phyloP scores from a whole-genome alignment of 2,113 vertebrate genomes.

The human (Homo sapiens) region DNA sequence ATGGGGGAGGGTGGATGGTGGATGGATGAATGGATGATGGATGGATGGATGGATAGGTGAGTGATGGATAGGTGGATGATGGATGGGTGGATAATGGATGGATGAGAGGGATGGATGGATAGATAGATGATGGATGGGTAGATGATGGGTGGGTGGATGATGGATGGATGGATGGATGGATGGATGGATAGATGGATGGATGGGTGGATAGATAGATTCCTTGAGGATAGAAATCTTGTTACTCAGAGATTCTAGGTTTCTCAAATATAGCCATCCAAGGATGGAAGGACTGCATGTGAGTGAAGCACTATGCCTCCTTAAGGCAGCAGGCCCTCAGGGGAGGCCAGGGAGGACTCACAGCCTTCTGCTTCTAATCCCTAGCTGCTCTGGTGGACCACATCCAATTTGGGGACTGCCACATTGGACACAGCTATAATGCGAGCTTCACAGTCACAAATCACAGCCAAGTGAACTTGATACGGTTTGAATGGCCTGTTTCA shows the following conservation, averaged over 20 bases:
- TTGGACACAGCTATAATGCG: constrained; percentile 80
- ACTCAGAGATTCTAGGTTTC: neutral
- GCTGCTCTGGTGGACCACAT: constrained; percentile 84
- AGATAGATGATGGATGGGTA: rapidly evolving
- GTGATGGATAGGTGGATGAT: too few relatives aligned
- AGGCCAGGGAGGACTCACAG: rapidly evolving
- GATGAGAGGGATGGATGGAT: too few relatives aligned
- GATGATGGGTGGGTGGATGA: too few relatives aligned
- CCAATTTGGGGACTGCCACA: constrained; percentile 90
- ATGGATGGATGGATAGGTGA: too few relatives aligned
- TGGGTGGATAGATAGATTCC: neutral
- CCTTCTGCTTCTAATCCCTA: constrained; percentile 55
- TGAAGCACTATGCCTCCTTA: rapidly evolving
- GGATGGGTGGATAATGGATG: too few relatives aligned
- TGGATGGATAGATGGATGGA: neutral
- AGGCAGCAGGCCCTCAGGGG: neutral
- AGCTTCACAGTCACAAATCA: constrained; percentile 91
- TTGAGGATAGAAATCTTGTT: neutral
- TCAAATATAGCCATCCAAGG: neutral
- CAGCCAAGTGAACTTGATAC: constrained; percentile 82
- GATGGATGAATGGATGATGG: too few relatives aligned
- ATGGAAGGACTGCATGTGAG: rapidly evolving
- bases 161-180: too few relatives aligned
- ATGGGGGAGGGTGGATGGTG: too few relatives aligned
- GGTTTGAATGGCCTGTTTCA: constrained; percentile 89